A percentile compares a stretch with the other conserved stretches of the same genome.
These are phyloP conservation scores for Xiphophorus couchianus DNA, from an alignment of 2,113 vertebrate species.

Conservation along the genomic window DNA sequence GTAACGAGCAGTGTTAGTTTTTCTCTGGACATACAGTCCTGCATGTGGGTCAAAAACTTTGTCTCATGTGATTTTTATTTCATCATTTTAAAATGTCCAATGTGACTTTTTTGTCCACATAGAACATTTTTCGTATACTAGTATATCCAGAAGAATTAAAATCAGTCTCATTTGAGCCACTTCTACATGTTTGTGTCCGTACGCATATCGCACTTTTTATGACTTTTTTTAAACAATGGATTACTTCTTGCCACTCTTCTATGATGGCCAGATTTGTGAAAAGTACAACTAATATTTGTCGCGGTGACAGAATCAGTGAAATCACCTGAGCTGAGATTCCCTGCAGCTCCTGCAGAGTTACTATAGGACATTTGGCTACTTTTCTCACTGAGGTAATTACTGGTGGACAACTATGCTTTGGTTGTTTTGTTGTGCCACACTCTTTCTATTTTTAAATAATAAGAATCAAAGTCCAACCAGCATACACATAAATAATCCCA, in stretches of 20 bases:
- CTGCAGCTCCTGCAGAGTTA: too few relatives aligned
- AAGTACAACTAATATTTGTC: not conserved
- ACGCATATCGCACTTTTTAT: too few relatives aligned
- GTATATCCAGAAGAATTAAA: too few relatives aligned
- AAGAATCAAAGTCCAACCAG: not conserved
- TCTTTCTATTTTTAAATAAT: not conserved
- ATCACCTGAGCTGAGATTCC: too few relatives aligned
- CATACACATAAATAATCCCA: not conserved
- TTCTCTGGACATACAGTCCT: not conserved
- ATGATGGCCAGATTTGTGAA: not conserved
- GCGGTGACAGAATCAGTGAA: not conserved
- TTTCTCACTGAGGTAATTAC: not conserved
- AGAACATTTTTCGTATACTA: too few relatives aligned
- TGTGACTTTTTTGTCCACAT: too few relatives aligned
- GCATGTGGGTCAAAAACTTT: not conserved
- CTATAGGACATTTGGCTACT: too few relatives aligned
- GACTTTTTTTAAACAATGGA: not conserved
- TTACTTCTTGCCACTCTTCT: not conserved
- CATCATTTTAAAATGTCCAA: too few relatives aligned
- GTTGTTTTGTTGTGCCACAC: not conserved
- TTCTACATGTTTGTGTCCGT: too few relatives aligned
- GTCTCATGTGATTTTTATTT: too few relatives aligned
- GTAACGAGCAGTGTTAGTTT: not conserved
- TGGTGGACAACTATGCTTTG: not conserved
- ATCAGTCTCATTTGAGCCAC: too few relatives aligned